Base-by-base conservation (phyloP, 2,113 vertebrate species). In the Neodontobutis hainanensis region DNA sequence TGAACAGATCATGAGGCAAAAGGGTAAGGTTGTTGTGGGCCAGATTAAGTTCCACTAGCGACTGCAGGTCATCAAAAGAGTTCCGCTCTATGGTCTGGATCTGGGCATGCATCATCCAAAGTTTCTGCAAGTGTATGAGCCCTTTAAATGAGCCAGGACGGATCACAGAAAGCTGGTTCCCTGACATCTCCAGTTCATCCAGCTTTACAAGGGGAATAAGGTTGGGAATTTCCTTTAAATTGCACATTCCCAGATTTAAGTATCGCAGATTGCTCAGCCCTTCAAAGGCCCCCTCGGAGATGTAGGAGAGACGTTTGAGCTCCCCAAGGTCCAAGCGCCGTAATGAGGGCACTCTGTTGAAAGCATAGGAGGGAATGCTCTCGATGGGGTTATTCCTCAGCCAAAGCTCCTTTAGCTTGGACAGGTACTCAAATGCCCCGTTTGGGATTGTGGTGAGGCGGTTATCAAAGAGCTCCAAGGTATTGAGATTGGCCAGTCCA, bases 201-300 rank as follows among this genome's bases (percentile, higher is more conserved):
- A 99, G 89, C 82, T 96, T 97, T 65, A 98, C 92, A 80, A 99
- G 93, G 0, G 97, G 97, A 4, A 95, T 98, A 73, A 99, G 97
- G 89, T 99, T 99, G 85, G 97, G 97, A 84, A 99, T 98, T 89
- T 98, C 96, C 63, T 96, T 96, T 81, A 99, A 94, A 90, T 98
- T 99, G 92, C 97, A 99, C 97, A 99, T 99, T 86, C 97, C 97
- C 89, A 99, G 94, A 89, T 99, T 99, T 93, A 99, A 92, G 93
- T 99, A 99, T 78, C 96, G 96, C 86, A 99, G 92, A 85, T 99
- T 99, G 72, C 95, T 98, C 67, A 99, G 91, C 92, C 97, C 97
- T 94, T 99, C 97, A 90, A 99, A 99, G 89, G 97, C 97, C 89
- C 97, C 96, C 92, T 99, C 97, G 79, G 97, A 99, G 90, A 99